phyloP scores from a whole-genome alignment of 2,797 vertebrate species.

The Florisuga fusca region DNA sequence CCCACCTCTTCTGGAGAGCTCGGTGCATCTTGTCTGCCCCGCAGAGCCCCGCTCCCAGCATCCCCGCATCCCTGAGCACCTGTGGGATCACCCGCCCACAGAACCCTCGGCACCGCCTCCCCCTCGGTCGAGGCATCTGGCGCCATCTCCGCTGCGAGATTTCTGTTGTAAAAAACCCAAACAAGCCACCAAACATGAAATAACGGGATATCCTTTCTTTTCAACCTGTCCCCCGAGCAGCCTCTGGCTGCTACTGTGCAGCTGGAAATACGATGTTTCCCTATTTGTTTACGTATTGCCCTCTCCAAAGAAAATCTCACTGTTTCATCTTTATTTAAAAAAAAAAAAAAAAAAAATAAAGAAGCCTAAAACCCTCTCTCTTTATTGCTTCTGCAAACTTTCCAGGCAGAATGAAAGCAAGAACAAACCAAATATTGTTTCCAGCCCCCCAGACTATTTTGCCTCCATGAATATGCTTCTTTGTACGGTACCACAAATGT shows the following conservation, averaged over 20 bases:
- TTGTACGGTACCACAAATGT: slow-evolving; percentile 85
- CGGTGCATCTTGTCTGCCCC: not conserved
- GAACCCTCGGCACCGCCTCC: not conserved
- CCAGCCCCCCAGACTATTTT: slow-evolving; percentile 62
- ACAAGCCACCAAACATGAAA: not conserved
- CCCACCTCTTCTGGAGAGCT: fast-evolving
- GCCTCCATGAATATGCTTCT: slow-evolving; percentile 81
- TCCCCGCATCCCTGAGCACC: not conserved
- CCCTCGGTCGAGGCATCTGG: fast-evolving
- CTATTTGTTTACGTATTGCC: not conserved
- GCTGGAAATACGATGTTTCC: not conserved
- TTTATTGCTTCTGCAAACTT: slow-evolving; percentile 79
- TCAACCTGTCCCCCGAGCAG: not conserved
- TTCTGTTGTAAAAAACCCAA: too few species aligned
- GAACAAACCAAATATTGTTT: slow-evolving; percentile 92
- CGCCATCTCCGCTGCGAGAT: not conserved
- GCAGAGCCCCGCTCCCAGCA: not conserved
- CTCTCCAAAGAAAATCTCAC: slow-evolving; percentile 10
- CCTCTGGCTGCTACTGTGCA: not conserved
- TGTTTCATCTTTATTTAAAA: slow-evolving; percentile 40
- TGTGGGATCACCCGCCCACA: not conserved
- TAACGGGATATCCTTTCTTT: not conserved
- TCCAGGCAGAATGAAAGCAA: slow-evolving; percentile 68
- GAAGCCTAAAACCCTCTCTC: not conserved
- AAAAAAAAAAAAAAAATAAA: too few species aligned